Evolutionary conservation across 2,797 vertebrate genomes (phyloP), one percentile per base, ranked within the genome.

Genomic region (Hydrocynus forskahlii): DNA sequence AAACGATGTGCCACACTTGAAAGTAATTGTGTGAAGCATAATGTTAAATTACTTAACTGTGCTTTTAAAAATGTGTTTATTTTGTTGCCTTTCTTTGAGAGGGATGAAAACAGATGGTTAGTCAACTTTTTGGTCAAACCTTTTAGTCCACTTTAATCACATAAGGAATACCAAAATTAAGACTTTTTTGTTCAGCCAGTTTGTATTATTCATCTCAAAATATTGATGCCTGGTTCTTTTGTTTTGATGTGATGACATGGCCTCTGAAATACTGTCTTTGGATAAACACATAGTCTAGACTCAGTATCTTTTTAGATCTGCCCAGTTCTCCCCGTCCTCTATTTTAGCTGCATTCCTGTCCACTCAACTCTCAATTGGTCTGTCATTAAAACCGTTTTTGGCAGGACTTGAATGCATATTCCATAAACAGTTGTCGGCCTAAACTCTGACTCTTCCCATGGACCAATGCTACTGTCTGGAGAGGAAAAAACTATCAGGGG

Each of bases 341-440:
- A 64, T 69, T 60, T 63, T 81, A 87, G 85, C 60, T 54, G 25
- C 71, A 80, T 85, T 85, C 87, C 63, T 83, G 80, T 86, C 83
- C 78, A 83, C 83, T 71, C 83, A 69, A 48, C 52, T 77, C 64
- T 57, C 57, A 75, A 80, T 19, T 17, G 21, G 75, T 71, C 52
- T 81, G 75, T 80, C 78, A 81, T 86, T 82, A 86, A 83, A 83
- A 64, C 64, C 76, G 29, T 82, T 88, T 88, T 68, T 79, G 79
- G 74, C 63, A 80, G 85, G 81, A 64, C 70, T 68, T 5, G 38
- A 81, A 78, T 60, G 71, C 64, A 40, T 64, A 66, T 82, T 85
- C 64, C 70, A 66, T 55, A 54, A 66, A 59, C 45, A 21, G 62
- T 57, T 67, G 21, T n/a, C 59, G n/a, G 66, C 16, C 67, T 83